Evolutionary conservation across 1,140 invertebrate species (phyloP).

Genomic region (Achatina immaculata): DNA sequence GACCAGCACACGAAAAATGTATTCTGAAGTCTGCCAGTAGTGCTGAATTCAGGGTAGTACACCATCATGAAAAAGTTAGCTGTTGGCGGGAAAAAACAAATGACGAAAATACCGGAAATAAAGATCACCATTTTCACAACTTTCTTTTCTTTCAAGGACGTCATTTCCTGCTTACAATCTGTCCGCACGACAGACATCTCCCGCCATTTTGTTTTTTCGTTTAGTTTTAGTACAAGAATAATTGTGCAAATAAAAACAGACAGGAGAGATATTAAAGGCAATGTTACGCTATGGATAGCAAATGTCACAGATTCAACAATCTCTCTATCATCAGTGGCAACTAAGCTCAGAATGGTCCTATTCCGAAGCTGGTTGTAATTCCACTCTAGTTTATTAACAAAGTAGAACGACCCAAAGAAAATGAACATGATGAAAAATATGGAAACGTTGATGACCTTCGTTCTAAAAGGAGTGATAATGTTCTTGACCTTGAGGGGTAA

Average conservation of each 20-base stretch:
- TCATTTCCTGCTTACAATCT: background rate
- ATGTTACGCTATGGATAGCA: background rate
- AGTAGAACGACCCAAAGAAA: background rate
- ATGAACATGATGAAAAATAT: background rate
- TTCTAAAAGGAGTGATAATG: background rate
- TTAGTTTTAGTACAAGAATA: background rate
- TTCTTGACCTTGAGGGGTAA: slow-evolving; percentile 13
- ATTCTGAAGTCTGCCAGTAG: background rate
- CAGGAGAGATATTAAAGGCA: background rate
- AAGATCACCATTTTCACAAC: slow-evolving; percentile 15
- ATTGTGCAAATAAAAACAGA: slow-evolving; percentile 3
- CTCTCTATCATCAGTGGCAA: background rate
- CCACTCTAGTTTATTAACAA: slow-evolving; percentile 12
- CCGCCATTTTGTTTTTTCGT: slow-evolving; percentile 15
- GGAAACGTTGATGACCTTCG: background rate
- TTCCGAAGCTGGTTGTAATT: background rate
- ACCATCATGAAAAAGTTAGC: slow-evolving; percentile 8
- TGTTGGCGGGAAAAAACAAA: background rate
- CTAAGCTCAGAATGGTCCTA: background rate
- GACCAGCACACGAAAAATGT: slow-evolving; percentile 14
- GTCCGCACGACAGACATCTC: background rate
- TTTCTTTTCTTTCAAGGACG: background rate
- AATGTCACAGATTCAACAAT: slow-evolving; percentile 11
- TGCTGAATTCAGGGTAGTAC: slow-evolving; percentile 13
- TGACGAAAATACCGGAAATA: slow-evolving; percentile 2